phyloP scores from a whole-genome alignment of 92 coral and sea anemone species.

The Nematostella vectensis region DNA sequence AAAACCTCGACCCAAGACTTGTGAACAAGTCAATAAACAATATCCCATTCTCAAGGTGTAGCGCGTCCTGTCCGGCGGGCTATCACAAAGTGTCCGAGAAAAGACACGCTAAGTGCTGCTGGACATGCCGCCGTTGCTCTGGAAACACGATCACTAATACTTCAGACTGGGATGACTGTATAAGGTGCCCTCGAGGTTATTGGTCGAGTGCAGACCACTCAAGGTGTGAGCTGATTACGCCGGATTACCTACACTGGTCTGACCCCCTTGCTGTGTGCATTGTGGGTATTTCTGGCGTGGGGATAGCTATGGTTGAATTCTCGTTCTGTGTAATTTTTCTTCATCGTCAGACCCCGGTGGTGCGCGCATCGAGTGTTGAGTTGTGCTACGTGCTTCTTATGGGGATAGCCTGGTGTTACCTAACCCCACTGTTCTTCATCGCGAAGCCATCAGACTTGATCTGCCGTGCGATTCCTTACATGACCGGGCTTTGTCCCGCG shows the following conservation, averaged over 20 bases:
- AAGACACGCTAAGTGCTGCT: slow-evolving; percentile 72
- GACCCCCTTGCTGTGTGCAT: slow-evolving; percentile 51
- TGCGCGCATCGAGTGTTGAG: slow-evolving; percentile 82
- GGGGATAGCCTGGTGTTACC: slow-evolving; percentile 73
- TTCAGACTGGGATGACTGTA: slow-evolving; percentile 56
- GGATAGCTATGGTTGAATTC: slow-evolving; percentile 34
- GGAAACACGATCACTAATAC: slow-evolving; percentile 47
- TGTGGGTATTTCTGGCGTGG: slow-evolving; percentile 44
- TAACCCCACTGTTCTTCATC: slow-evolving; percentile 45
- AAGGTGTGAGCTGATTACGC: slow-evolving; percentile 51
- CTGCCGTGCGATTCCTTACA: slow-evolving; percentile 52
- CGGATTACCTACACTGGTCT: slow-evolving; percentile 48
- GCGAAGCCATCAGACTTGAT: slow-evolving; percentile 51
- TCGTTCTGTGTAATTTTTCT: slow-evolving; percentile 48
- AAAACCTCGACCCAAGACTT: slow-evolving; percentile 5
- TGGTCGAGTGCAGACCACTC: slow-evolving; percentile 64
- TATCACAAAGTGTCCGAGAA: slow-evolving; percentile 51
- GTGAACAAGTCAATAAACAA: slow-evolving; percentile 1
- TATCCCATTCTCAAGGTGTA: slow-evolving; percentile 57
- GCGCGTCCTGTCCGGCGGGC: slow-evolving; percentile 45
- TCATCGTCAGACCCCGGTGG: slow-evolving; percentile 75
- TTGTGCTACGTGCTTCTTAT: slow-evolving; percentile 63
- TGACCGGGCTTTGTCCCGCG: slow-evolving; percentile 57
- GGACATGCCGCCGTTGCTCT: slow-evolving; percentile 66
- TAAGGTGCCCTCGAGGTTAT: slow-evolving; percentile 55